Base-by-base conservation (phyloP, 2,113 vertebrate genomes). In the Xerus inauris region DNA sequence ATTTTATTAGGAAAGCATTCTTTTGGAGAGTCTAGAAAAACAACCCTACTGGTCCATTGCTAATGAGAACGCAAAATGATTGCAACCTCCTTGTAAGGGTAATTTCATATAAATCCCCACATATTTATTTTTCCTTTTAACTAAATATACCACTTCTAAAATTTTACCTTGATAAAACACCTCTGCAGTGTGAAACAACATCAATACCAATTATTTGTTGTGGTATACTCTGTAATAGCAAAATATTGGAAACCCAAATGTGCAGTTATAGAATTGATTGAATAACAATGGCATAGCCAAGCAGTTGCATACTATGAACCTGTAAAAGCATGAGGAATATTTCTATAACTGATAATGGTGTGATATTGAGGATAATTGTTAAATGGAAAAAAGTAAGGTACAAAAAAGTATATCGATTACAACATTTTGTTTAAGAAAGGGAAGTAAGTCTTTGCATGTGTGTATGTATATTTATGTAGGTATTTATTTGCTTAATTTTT, bases 41-140 rank as follows among this genome's bases (percentile, higher is more conserved):
- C 38, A 81, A 32, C 1, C 64, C 47, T 85, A 96, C 32, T 83
- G 16, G 71, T 35, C 87, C 62, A 89, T 83, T 92, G 54, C 20
- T 87, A 45, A 13, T 67, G 69, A 94, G 75, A 86, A 76, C 83
- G 32, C 64, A 54, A 57, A 89, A 86, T 28, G 26, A 87, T 89
- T 57, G 16, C 20, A 84, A 20, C 26, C 12, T 69, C 65, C 49
- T 22, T 26, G 49, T 82, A 38, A 1, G 22, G 45, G 10, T 16
- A 82, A 67, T 76, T 65, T n/a, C 45, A 40, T 62, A 49, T 8
- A 95, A 59, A 80, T 62, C 11, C 72, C 14, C 77, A 82, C 19
- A 28, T 77, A 16, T 59, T 67, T 95, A 45, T 84, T 59, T 97
- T 57, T n/a, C 32, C 32, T 76, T 86, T 32, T 65, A 59, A 72